Evolutionary conservation across 2,888 invertebrate genomes (phyloP).

Genomic region (Aporophyla nigra): DNA sequence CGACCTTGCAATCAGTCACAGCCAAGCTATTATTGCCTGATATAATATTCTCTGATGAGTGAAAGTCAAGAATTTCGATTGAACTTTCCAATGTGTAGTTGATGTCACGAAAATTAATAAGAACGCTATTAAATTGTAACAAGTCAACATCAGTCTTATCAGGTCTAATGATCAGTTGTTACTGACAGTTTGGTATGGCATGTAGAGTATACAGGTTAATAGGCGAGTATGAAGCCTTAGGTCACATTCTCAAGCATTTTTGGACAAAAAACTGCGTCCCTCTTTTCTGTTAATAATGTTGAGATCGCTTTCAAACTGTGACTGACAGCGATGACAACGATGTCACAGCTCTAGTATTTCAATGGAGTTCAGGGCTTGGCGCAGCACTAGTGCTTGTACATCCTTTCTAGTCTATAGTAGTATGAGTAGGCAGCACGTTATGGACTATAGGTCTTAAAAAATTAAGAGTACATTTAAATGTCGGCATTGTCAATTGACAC

Average conservation of each 20-base stretch:
- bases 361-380: not conserved
- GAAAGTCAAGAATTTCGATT: conserved; percentile 64
- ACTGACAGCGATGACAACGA: not conserved
- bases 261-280: not conserved
- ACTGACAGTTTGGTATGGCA: conserved; percentile 31
- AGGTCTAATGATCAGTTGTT: conserved; percentile 32
- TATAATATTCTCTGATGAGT: conserved; percentile 52
- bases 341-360: not conserved
- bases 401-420: not conserved
- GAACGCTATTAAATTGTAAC: conserved; percentile 56
- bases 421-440: not conserved
- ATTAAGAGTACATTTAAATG: no score
- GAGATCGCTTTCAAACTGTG: not conserved
- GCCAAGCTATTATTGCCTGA: conserved; percentile 13
- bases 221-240: not conserved
- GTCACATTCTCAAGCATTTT: not conserved
- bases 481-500: no score
- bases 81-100: conserved; percentile 60
- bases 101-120: conserved; percentile 65
- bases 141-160: conserved; percentile 59
- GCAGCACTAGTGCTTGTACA: not conserved
- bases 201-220: not conserved
- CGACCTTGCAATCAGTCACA: conserved; percentile 41
- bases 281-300: not conserved
- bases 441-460: no score